Evolutionary conservation across 2,888 invertebrate species (phyloP).

Genomic region (Aromia moschata): DNA sequence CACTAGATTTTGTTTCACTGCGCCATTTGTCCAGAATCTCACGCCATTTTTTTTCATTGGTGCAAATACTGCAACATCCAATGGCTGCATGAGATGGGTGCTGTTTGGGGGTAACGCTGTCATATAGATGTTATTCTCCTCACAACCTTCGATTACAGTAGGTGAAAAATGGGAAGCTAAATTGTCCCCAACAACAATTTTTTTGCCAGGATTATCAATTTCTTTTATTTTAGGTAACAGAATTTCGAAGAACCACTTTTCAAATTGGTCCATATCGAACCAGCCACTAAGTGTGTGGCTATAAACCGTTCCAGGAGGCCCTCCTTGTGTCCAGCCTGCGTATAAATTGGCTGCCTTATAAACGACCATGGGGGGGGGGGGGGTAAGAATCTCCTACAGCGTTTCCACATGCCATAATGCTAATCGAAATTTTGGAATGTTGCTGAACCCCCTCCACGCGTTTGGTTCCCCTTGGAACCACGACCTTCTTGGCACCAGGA

Average conservation of each 20-base stretch:
- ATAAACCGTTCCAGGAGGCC: conserved; percentile 3
- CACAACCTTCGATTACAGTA: background rate
- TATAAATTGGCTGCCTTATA: background rate
- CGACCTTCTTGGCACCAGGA: too few relatives aligned
- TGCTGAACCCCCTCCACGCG: too few relatives aligned
- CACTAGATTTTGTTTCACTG: background rate
- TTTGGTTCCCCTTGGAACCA: too few relatives aligned
- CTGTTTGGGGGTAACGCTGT: background rate
- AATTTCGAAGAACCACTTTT: conserved; percentile 9
- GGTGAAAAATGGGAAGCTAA: too few relatives aligned
- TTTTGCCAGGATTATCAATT: background rate
- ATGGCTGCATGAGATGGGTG: background rate
- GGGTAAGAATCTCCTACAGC: too few relatives aligned
- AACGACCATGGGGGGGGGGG: too few relatives aligned
- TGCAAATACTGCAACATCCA: too few relatives aligned
- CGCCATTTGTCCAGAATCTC: conserved; percentile 2
- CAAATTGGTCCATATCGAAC: conserved; percentile 6
- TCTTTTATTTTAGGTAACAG: conserved; percentile 4
- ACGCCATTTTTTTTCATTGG: too few relatives aligned
- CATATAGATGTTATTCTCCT: background rate
- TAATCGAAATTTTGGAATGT: too few relatives aligned
- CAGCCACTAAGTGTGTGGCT: background rate
- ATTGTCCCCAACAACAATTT: background rate
- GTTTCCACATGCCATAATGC: too few relatives aligned
- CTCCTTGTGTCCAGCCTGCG: conserved; percentile 1